These are phyloP conservation scores for Apotomis betuletana DNA, from an alignment of 2,888 invertebrate species.

Conservation along the genomic window DNA sequence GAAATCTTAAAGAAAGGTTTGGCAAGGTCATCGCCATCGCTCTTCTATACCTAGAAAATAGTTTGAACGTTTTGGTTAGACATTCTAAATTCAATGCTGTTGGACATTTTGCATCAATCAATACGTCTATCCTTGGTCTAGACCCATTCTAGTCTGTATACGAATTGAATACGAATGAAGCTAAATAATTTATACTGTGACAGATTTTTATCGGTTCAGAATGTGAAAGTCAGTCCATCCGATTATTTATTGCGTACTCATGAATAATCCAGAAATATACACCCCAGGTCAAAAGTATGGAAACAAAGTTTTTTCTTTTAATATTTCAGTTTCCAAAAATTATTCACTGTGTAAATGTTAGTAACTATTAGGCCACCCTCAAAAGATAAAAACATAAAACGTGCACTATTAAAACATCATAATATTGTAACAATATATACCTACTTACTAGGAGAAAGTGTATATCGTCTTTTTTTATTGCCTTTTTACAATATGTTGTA, in stretches of 20 bases:
- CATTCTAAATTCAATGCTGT: neutral
- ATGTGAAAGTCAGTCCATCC: neutral
- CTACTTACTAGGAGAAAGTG: no score
- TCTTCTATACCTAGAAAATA: neutral
- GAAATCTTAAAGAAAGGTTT: neutral
- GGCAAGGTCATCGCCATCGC: neutral
- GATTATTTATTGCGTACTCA: neutral
- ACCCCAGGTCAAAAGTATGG: no score
- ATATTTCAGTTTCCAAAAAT: no score
- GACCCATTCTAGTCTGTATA: constrained; percentile 1
- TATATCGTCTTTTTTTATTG: no score
- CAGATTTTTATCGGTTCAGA: neutral
- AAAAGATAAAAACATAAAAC: no score
- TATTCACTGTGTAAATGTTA: no score
- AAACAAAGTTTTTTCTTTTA: no score
- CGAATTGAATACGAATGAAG: constrained; percentile 22
- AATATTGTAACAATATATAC: no score
- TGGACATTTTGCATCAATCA: constrained; percentile 6
- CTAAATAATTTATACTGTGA: constrained; percentile 7
- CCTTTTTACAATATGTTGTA: no score
- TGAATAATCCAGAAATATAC: no score
- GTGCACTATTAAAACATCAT: no score
- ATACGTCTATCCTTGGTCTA: constrained; percentile 20
- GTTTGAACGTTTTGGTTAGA: neutral
- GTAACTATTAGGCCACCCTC: no score